These are phyloP conservation scores for Dasypus novemcinctus DNA, from an alignment of 2,113 vertebrate genomes.

Conservation along the genomic window DNA sequence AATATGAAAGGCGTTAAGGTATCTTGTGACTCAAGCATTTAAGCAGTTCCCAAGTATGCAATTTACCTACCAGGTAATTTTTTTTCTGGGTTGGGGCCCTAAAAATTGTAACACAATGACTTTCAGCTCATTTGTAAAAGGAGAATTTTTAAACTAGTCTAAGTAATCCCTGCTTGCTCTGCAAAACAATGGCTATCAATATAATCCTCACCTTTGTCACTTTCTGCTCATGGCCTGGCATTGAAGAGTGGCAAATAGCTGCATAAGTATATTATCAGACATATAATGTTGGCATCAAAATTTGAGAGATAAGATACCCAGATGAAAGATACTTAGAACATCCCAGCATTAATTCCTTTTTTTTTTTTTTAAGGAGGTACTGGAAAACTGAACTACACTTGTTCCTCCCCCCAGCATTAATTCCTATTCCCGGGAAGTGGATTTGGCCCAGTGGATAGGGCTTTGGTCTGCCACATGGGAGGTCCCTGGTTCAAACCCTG, in stretches of 20 bases:
- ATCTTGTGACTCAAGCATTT: neutral
- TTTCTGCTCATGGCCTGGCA: neutral
- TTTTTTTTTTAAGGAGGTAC: too few relatives aligned
- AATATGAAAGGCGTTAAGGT: neutral
- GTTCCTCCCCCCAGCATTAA: too few relatives aligned
- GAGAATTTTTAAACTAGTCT: neutral
- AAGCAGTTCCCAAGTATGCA: neutral
- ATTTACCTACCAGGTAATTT: neutral
- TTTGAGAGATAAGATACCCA: neutral
- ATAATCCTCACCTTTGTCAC: neutral
- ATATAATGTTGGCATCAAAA: neutral
- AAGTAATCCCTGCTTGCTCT: neutral
- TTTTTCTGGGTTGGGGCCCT: neutral
- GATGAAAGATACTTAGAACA: neutral
- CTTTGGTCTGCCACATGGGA: too few relatives aligned
- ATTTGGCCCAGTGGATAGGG: too few relatives aligned
- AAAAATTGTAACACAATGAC: conserved; percentile 11
- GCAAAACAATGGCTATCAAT: neutral
- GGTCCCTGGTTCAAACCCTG: too few relatives aligned
- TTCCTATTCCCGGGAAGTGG: neutral
- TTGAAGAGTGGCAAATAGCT: neutral
- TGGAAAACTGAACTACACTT: too few relatives aligned
- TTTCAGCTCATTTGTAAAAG: conserved; percentile 24
- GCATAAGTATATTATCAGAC: neutral
- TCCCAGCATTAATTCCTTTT: neutral